Conservation (phyloP, 2,888 invertebrate genomes). For the Clistopyga incitator region DNA sequence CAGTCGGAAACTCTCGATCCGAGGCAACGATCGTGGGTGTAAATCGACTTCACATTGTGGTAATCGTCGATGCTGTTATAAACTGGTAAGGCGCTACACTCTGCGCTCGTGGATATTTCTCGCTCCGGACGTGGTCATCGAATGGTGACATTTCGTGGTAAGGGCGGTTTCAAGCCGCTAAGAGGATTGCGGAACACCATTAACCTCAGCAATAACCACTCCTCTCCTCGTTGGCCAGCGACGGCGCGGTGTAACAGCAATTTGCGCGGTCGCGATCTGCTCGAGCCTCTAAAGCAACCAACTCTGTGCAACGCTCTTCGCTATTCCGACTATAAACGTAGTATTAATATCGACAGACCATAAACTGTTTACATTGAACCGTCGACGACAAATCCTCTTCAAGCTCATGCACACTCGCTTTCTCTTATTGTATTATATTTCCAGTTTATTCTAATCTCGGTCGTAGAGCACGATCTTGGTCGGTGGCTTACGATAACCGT, state of each 20-base stretch:
- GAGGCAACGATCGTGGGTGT: background rate
- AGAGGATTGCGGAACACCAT: slow-evolving; percentile 76
- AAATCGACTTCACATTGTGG: background rate
- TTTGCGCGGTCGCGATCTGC: slow-evolving; percentile 27
- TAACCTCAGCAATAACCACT: slow-evolving; percentile 72
- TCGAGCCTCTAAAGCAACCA: background rate
- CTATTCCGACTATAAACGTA: slow-evolving; percentile 62
- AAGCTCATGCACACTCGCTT: slow-evolving; percentile 31
- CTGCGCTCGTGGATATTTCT: slow-evolving; percentile 41
- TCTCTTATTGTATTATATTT: background rate
- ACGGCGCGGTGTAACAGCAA: slow-evolving; percentile 45
- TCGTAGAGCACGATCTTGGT: slow-evolving; percentile 1
- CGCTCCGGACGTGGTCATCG: slow-evolving; percentile 65
- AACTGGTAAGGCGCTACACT: slow-evolving; percentile 27
- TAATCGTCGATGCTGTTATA: slow-evolving; percentile 51
- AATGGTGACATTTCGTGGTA: slow-evolving; percentile 73
- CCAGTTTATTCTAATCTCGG: background rate
- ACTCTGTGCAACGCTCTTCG: slow-evolving; percentile 6
- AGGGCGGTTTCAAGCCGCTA: slow-evolving; percentile 70
- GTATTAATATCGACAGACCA: slow-evolving; percentile 66
- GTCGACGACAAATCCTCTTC: slow-evolving; percentile 20
- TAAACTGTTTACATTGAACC: slow-evolving; percentile 34
- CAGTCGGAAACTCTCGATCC: background rate
- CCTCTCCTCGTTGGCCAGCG: slow-evolving; percentile 63
- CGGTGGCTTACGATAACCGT: background rate